Evolutionary conservation across 2,888 invertebrate genomes (phyloP), one percentile per base, ranked within the genome.

Genomic region (Fissipunctia ypsillon): DNA sequence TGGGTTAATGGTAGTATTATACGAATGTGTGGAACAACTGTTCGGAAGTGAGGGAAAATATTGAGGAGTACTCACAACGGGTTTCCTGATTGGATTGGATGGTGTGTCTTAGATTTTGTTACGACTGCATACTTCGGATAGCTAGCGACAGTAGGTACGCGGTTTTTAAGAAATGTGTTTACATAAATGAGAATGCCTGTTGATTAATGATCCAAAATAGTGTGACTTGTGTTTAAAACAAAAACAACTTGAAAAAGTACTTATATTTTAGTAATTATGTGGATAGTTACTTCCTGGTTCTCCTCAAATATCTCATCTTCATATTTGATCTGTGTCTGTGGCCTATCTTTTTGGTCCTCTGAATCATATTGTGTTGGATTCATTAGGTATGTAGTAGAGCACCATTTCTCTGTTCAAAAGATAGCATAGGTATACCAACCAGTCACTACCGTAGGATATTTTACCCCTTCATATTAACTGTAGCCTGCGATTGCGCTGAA

Each of bases 21-120:
- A 87, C 91, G 87, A 86, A 93, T 90, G 90, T 88, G 81, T 78
- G 78, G 77, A 86, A 91, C 93, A 93, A 92, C 91, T 93, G 93
- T 91, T 88, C 76, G 71, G 72, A 73, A 78, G 77, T 76, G 74
- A 78, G 75, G 76, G 72, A 73, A 45, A 84, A 75, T 84, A 76
- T 83, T 85, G 75, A 78, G 50, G 75, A 81, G 61, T 64, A 76
- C 69, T 68, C 45, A 43, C 31, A 38, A 84, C 74, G 72, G 41
- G 19, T 80, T 80, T 75, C 76, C 72, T 76, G 75, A 74, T 85
- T 79, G 71, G n/a, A 83, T 81, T 81, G 78, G 19, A 57, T 72
- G 45, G n/a, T 45, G 12, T 48, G n/a, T 65, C 45, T 45, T 56
- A 67, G 66, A 68, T 43, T 50, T 65, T 35, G 38, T 75, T 61